These are phyloP conservation scores for Molorchus minor DNA, from an alignment of 2,888 invertebrate genomes.

Conservation along the genomic window DNA sequence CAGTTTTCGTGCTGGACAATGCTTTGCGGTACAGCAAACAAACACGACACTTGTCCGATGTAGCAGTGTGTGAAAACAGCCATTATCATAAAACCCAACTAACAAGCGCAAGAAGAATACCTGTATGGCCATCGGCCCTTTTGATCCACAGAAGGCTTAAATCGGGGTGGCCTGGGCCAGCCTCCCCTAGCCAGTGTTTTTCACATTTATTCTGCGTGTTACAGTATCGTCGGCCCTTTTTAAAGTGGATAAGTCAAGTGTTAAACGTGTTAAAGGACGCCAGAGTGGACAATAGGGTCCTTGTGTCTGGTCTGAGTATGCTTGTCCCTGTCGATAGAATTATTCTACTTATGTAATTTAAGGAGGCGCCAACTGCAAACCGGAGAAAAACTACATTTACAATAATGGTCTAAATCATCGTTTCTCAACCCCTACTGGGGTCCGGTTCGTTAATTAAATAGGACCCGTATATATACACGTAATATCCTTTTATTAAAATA, in stretches of 20 bases:
- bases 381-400: no score
- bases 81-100: conserved; percentile 21
- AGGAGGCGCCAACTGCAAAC: conserved; percentile 28
- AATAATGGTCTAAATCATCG: no score
- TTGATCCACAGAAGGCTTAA: conserved; percentile 40
- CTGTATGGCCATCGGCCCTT: conserved; percentile 31
- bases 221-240: conserved; percentile 33
- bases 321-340: conserved; percentile 33
- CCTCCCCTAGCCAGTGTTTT: conserved; percentile 44
- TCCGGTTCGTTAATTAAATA: no score
- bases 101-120: conserved; percentile 33
- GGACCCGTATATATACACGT: no score
- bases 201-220: conserved; percentile 29
- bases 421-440: no score
- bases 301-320: conserved; percentile 38
- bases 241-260: conserved; percentile 51
- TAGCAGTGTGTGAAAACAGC: conserved; percentile 43
- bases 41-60: conserved; percentile 35
- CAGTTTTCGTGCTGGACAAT: conserved; percentile 34
- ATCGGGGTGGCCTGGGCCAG: no score
- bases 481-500: no score
- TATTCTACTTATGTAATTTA: conserved; percentile 36
- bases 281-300: conserved; percentile 37
- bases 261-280: conserved; percentile 51
- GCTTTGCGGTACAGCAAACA: conserved; percentile 42